These are phyloP conservation scores for Epinotia ramella DNA, from an alignment of 2,888 invertebrate species.

Conservation along the genomic window DNA sequence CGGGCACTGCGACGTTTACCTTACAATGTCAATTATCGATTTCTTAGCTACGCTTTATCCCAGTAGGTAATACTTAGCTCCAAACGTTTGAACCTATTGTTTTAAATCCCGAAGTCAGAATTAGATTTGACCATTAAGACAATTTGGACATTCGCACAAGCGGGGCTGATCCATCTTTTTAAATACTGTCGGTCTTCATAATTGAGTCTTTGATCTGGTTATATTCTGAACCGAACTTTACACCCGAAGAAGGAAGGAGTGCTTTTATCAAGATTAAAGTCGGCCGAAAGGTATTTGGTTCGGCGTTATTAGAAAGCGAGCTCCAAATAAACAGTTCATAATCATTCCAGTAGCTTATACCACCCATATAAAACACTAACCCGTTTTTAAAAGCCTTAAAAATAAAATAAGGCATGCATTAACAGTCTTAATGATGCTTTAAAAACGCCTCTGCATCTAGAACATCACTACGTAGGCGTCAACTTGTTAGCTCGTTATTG, in stretches of 20 bases:
- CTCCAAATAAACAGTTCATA: constrained; percentile 8
- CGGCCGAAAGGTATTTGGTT: neutral
- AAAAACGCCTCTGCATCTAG: constrained; percentile 24
- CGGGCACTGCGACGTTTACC: too few relatives aligned
- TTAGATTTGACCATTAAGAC: too few relatives aligned
- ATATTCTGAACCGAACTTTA: too few relatives aligned
- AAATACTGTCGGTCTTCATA: too few relatives aligned
- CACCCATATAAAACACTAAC: constrained; percentile 18
- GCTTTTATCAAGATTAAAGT: neutral
- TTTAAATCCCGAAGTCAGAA: too few relatives aligned
- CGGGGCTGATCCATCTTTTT: too few relatives aligned
- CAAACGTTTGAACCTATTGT: too few relatives aligned
- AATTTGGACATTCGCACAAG: too few relatives aligned
- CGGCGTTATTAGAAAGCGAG: neutral
- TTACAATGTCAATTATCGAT: too few relatives aligned
- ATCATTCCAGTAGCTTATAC: constrained; percentile 18
- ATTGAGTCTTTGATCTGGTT: too few relatives aligned
- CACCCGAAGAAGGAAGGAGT: neutral
- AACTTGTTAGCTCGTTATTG: constrained; percentile 39
- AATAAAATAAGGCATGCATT: constrained; percentile 15
- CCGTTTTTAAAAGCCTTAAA: constrained; percentile 14
- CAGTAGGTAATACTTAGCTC: too few relatives aligned
- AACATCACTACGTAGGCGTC: constrained; percentile 29
- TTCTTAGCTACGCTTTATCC: too few relatives aligned
- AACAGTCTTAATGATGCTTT: constrained; percentile 31